Base-by-base conservation (phyloP, 2,888 invertebrate genomes). In the Vanessa cardui region DNA sequence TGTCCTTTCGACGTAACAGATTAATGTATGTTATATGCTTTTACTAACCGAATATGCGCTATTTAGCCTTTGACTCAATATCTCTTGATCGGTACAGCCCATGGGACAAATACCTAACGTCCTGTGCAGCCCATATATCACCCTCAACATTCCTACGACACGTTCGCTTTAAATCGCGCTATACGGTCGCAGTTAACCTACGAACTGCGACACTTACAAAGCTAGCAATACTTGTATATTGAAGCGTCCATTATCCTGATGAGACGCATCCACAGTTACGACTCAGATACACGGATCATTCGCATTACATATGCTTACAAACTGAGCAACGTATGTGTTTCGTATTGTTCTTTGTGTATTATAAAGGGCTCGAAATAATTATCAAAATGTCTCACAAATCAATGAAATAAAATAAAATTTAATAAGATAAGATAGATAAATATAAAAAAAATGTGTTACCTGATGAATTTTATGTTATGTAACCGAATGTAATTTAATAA, bases 191-290 rank as follows among this genome's bases (percentile, higher is more conserved):
- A 64, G 70, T 70, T 66, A 66, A 66, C 60, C 65, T 61, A 54
- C 60, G 60, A 66, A 45, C 63, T 63, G 63, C 60, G 47, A 60
- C 47, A 52, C 65, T 54, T 58, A 65, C 58, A 64, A 65, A 58
- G 64, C 64, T 49, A 61, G 66, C 77, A 80, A 66, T 66, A 66
- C 81, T 82, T 81, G 80, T 76, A 83, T 69, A 69, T 83, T 83
- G 82, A 80, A 84, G 77, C 78, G 80, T 83, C 86, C 87, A 88
- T 87, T 88, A 87, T 83, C 81, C 70, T 85, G 86, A 88, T 87
- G 86, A 87, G 84, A 75, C 78, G 80, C 60, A 58, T 69, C 66
- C 56, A 64, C 52, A 33, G 44, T 58, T 62, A 50, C 33, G 33
- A 50, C 47, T n/a, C 56, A 60, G 58, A 56, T 47, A 60, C 44